phyloP scores from a whole-genome alignment of 2,888 invertebrate species.

The Acrobasis consociella region DNA sequence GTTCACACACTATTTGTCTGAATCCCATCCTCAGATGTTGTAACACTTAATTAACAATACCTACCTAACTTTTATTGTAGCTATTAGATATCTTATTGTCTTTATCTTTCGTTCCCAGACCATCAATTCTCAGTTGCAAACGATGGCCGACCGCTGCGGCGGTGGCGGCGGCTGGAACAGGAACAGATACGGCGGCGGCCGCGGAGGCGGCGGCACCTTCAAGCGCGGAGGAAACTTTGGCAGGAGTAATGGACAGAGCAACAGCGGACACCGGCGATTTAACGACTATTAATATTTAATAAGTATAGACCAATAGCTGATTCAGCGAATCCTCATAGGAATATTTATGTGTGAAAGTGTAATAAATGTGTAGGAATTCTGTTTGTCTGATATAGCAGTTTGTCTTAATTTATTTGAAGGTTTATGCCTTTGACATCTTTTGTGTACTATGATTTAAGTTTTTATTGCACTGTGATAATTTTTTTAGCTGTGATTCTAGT shows the following conservation, averaged over 20 bases:
- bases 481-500: constrained; percentile 63
- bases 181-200: constrained; percentile 72
- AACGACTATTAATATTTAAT: constrained; percentile 62
- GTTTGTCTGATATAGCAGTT: constrained; percentile 54
- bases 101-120: constrained; percentile 74
- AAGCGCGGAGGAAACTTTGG: constrained; percentile 75
- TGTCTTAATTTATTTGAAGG: constrained; percentile 52
- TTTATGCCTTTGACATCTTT: constrained; percentile 39
- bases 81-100: not conserved
- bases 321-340: constrained; percentile 70
- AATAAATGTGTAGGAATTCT: constrained; percentile 46
- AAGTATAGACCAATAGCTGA: constrained; percentile 30
- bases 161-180: constrained; percentile 84
- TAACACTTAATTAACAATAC: constrained; percentile 58
- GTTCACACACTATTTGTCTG: constrained; percentile 87
- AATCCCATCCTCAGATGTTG: constrained; percentile 89
- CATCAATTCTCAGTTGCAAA: constrained; percentile 92
- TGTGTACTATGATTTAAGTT: constrained; percentile 41
- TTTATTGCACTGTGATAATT: constrained; percentile 78
- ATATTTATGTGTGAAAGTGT: constrained; percentile 60
- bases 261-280: constrained; percentile 72
- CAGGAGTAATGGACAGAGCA: constrained; percentile 63
- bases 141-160: constrained; percentile 87
- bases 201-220: constrained; percentile 78
- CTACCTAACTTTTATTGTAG: constrained; percentile 8